Evolutionary conservation across 2,888 invertebrate species (phyloP), one percentile per base, ranked within the genome.

Genomic region (Invenusta paracnida): DNA sequence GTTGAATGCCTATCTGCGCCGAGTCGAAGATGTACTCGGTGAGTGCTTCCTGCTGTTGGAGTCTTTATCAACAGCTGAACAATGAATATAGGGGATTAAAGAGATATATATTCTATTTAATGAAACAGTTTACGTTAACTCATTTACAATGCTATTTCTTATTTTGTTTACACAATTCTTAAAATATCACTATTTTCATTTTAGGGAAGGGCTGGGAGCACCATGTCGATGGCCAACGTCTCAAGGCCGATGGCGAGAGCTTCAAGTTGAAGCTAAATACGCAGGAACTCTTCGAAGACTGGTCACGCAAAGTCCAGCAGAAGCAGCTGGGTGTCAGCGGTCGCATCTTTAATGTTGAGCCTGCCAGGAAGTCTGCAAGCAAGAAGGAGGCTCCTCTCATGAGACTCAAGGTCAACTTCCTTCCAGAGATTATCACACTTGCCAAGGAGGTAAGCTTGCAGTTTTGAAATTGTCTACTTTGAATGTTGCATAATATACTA

Each of bases 1-100:
- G 92, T 93, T 99, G 84, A 96, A 96, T 17, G 96, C 96, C 88
- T 98, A 98, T 92, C 93, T 99, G 91, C 95, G 96, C 90, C 94
- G 98, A 88, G 98, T 99, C 0, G 99, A 98, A 92, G 98, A 98
- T 93, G 98, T 99, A 28, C 93, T 99, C 83, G 98, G 96, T 93
- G n/a, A 30, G 29, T 27, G n/a, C n/a, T n/a, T n/a, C n/a, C n/a
- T 66, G 66, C n/a, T n/a, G n/a, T n/a, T n/a, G n/a, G n/a, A n/a
- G n/a, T n/a, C n/a, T n/a, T n/a, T n/a, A n/a, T n/a, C n/a, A n/a
- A n/a, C n/a, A n/a, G n/a, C n/a, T n/a, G n/a, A n/a, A n/a, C n/a
- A n/a, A n/a, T n/a, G n/a, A n/a, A n/a, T n/a, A n/a, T n/a, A n/a
- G n/a, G n/a, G n/a, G n/a, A n/a, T n/a, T n/a, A n/a, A n/a, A n/a